Conservation (phyloP, 2,113 vertebrate species). For the Pollimyrus isidori region DNA sequence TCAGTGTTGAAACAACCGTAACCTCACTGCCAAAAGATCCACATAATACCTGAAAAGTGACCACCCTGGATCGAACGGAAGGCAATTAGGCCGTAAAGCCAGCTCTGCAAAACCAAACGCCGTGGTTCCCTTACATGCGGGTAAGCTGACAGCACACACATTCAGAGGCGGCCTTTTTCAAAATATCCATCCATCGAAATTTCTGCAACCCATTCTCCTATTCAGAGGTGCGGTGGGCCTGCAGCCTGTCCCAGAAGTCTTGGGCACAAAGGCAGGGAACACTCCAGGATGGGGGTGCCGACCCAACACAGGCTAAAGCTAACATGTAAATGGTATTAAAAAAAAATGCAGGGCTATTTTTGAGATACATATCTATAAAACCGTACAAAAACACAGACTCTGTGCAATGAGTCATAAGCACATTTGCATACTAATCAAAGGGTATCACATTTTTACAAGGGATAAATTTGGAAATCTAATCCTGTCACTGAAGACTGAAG, state of each 20-base stretch:
- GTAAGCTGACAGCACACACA: not conserved
- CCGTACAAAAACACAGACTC: not conserved
- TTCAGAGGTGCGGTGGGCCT: not conserved
- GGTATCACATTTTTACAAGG: constrained; percentile 9
- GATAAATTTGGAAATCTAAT: constrained; percentile 22
- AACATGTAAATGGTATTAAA: not conserved
- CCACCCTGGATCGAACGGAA: not conserved
- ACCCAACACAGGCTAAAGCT: not conserved
- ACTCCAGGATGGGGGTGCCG: not conserved
- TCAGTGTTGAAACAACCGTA: not conserved
- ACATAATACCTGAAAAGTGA: not conserved
- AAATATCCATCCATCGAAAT: not conserved
- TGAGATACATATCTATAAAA: not conserved
- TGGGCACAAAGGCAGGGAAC: not conserved
- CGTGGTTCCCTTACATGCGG: not conserved
- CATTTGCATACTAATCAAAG: constrained; percentile 17
- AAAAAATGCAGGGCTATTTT: not conserved
- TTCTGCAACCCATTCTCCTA: not conserved
- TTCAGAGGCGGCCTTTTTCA: not conserved
- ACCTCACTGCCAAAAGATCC: not conserved
- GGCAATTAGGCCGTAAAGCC: not conserved
- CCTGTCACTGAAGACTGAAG: constrained; percentile 24
- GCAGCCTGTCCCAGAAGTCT: not conserved
- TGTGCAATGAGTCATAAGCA: constrained; percentile 7
- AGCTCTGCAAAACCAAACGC: not conserved